Percentiles rank a stretch among this genome's conserved stretches.
Evolutionary conservation across 2,888 invertebrate species (phyloP).

Genomic region (Plagodis dolabraria): DNA sequence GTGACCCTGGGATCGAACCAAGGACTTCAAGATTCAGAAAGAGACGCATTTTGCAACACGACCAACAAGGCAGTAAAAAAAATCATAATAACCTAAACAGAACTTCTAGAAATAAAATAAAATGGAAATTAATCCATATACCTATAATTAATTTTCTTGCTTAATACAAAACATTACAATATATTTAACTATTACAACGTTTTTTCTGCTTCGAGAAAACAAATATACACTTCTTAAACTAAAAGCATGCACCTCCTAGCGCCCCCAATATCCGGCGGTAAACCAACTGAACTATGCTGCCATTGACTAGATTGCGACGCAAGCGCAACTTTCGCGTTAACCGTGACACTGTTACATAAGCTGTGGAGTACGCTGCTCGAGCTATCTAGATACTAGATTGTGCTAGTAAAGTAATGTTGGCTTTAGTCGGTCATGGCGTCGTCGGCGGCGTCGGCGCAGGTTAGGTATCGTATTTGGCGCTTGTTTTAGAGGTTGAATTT

Average conservation of each 20-base stretch:
- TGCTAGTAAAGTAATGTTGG: constrained; percentile 3
- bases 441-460: neutral
- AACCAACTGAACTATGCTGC: constrained; percentile 10
- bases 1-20: no score
- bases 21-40: no score
- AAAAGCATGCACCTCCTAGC: neutral
- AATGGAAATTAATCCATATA: no score
- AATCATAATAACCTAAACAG: no score
- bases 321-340: constrained; percentile 23
- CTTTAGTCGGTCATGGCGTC: constrained; percentile 9
- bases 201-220: no score
- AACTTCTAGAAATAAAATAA: no score
- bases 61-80: no score
- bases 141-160: no score
- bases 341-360: constrained; percentile 4
- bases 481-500: constrained; percentile 1
- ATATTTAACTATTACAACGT: no score
- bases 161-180: no score
- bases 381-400: constrained; percentile 13
- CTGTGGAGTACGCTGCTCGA: constrained; percentile 15
- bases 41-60: no score
- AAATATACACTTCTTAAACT: no score
- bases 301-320: constrained; percentile 20
- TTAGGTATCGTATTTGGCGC: neutral
- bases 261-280: constrained; percentile 19